Evolutionary conservation across 2,888 invertebrate species (phyloP).

Genomic region (Laothoe populi): DNA sequence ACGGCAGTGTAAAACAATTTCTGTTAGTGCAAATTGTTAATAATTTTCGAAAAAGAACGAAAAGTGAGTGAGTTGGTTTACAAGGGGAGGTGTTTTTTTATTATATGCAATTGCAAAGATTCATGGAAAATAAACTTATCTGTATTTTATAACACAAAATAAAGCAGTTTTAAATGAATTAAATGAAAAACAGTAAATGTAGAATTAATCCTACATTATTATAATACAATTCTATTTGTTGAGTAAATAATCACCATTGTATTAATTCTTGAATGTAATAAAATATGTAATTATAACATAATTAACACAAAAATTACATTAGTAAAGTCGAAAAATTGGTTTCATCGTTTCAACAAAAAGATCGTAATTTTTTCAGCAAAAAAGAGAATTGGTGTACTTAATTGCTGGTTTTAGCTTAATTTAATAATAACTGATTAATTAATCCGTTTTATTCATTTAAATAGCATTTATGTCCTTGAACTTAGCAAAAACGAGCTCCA

Average conservation of each 20-base stretch:
- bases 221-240: too few relatives aligned
- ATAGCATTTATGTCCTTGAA: neutral
- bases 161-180: too few relatives aligned
- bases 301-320: too few relatives aligned
- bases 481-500: neutral
- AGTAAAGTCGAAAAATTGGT: too few relatives aligned
- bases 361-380: neutral
- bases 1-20: slow-evolving; percentile 7
- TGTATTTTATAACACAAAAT: neutral
- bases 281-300: neutral
- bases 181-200: too few relatives aligned
- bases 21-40: slow-evolving; percentile 11
- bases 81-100: neutral
- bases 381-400: neutral
- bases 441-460: neutral
- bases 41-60: slow-evolving; percentile 15
- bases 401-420: neutral
- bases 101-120: neutral
- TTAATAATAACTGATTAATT: neutral
- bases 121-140: neutral
- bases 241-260: too few relatives aligned
- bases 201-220: too few relatives aligned
- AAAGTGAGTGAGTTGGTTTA: neutral
- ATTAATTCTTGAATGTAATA: neutral
- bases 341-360: neutral